Conservation (phyloP, 2,113 vertebrate genomes). For the Cyprinus carpio region DNA sequence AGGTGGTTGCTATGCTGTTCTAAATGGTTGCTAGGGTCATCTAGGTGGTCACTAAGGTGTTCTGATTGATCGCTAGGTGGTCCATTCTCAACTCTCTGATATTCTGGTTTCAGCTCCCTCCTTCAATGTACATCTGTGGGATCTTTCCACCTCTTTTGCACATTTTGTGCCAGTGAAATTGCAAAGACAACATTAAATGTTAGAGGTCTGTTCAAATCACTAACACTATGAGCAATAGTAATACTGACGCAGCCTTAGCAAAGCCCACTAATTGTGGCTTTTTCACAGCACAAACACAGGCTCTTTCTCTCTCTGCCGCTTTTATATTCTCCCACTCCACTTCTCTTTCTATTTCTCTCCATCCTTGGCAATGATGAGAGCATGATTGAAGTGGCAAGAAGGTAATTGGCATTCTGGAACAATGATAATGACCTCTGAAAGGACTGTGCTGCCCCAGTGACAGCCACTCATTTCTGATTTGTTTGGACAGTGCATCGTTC, state of each 20-base stretch:
- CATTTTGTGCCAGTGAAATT: too few species aligned
- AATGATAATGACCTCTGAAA: conserved; percentile 51
- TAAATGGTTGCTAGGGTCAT: too few species aligned
- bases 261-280: background rate
- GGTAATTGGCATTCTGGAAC: conserved; percentile 45
- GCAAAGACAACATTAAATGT: background rate
- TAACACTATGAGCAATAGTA: background rate
- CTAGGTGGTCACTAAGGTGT: too few species aligned
- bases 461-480: conserved; percentile 55
- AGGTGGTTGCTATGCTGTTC: too few species aligned
- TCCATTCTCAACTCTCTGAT: too few species aligned
- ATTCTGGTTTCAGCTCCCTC: too few species aligned
- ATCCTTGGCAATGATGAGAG: conserved; percentile 49
- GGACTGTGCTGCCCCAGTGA: conserved; percentile 25
- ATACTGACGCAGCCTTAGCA: background rate
- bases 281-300: conserved; percentile 1
- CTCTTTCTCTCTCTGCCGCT: background rate
- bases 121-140: too few species aligned
- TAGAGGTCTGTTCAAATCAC: background rate
- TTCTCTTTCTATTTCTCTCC: conserved; percentile 10
- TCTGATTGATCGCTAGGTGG: too few species aligned
- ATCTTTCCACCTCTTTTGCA: too few species aligned
- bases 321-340: background rate
- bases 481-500: conserved; percentile 56
- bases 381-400: conserved; percentile 60